Evolutionary conservation across 2,797 vertebrate genomes (phyloP).

Genomic region (Sitta carolinensis): DNA sequence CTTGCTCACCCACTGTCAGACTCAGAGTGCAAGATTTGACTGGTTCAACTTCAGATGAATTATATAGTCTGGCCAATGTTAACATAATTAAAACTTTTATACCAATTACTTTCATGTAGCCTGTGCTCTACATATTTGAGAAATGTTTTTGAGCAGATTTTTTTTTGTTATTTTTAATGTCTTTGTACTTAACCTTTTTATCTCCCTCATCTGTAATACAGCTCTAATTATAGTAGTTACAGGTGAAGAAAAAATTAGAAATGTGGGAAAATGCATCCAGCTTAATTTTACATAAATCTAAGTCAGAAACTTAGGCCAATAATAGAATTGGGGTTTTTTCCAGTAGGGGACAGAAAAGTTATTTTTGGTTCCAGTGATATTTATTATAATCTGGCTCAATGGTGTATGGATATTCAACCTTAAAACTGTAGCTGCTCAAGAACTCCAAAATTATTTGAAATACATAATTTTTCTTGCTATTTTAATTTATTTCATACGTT

Average conservation of each 20-base stretch:
- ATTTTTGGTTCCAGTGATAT: not conserved
- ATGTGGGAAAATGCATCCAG: not conserved
- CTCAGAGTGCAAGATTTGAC: not conserved
- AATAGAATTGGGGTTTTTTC: not conserved
- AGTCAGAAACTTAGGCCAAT: not conserved
- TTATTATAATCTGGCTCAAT: not conserved
- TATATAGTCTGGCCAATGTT: not conserved
- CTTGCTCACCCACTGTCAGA: not conserved
- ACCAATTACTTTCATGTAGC: not conserved
- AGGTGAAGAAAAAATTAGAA: slow-evolving; percentile 32
- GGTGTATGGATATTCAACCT: not conserved
- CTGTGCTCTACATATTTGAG: not conserved
- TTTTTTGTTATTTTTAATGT: not conserved
- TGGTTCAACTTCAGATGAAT: not conserved
- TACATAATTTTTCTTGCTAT: not conserved
- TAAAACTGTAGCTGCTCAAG: not conserved
- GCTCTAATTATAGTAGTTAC: not conserved
- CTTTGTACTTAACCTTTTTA: slow-evolving; percentile 28
- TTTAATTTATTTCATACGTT: slow-evolving; percentile 16
- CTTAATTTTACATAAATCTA: not conserved
- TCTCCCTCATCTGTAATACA: not conserved
- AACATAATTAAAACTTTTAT: not conserved
- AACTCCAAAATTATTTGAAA: not conserved
- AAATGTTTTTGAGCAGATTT: not conserved
- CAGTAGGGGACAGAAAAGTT: not conserved